Evolutionary conservation across 2,113 vertebrate genomes (phyloP).

Genomic region (Gracilinanus agilis): DNA sequence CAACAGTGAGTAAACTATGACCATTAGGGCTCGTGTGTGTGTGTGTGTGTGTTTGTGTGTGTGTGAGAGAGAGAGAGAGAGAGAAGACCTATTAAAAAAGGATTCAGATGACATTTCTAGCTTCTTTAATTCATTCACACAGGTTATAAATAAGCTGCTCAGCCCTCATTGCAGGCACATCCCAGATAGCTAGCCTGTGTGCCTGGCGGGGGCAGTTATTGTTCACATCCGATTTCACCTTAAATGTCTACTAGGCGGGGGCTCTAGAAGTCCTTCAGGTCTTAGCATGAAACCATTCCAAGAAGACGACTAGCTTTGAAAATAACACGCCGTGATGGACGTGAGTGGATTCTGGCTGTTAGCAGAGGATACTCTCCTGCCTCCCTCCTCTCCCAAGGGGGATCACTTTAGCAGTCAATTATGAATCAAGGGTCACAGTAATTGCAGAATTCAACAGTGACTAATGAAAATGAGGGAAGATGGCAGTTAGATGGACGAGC

Average conservation of each 20-base stretch:
- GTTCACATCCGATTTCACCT: background rate
- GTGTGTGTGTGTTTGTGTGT: background rate
- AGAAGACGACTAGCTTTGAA: constrained; percentile 30
- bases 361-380: constrained; percentile 9
- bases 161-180: constrained; percentile 1
- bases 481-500: constrained; percentile 2
- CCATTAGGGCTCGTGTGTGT: background rate
- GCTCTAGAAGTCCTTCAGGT: constrained; percentile 13
- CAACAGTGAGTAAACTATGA: background rate
- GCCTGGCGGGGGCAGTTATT: background rate
- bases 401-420: constrained; percentile 56
- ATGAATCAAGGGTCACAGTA: constrained; percentile 70
- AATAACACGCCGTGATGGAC: constrained; percentile 17
- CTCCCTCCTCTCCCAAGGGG: constrained; percentile 44
- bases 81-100: background rate
- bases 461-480: constrained; percentile 68
- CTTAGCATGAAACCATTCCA: constrained; percentile 23
- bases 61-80: background rate
- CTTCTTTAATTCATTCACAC: background rate
- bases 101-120: constrained; percentile 42
- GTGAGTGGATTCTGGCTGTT: constrained; percentile 16
- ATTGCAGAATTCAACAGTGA: constrained; percentile 69
- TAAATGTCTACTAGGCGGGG: constrained; percentile 2
- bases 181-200: background rate
- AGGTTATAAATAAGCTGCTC: constrained; percentile 21